Evolutionary conservation across 2,113 vertebrate species (phyloP).

Genomic region (Oreotrochilus melanogaster): DNA sequence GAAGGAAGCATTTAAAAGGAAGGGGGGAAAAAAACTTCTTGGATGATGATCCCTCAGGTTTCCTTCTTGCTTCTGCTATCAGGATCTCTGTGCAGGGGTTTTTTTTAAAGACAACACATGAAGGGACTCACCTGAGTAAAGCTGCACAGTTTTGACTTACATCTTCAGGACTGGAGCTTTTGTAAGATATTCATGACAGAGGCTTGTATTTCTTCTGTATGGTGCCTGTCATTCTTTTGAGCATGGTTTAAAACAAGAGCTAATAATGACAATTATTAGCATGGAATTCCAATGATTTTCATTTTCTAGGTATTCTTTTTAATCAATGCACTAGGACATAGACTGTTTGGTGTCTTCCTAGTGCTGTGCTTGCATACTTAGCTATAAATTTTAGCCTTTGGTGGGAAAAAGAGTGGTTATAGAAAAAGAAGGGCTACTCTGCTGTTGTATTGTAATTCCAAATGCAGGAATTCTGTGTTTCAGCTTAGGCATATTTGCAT

Average conservation of each 20-base stretch:
- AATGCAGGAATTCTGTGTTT: conserved; percentile 4
- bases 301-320: conserved; percentile 8
- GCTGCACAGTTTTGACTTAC: neutral
- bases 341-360: neutral
- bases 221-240: neutral
- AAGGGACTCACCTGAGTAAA: neutral
- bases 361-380: neutral
- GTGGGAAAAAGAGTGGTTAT: neutral
- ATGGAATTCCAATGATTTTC: neutral
- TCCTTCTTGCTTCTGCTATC: neutral
- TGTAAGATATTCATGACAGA: neutral
- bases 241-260: neutral
- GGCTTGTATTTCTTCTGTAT: neutral
- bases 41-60: neutral
- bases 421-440: neutral
- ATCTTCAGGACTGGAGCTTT: neutral
- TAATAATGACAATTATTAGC: neutral
- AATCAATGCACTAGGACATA: neutral
- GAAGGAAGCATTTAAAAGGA: neutral
- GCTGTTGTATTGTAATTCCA: neutral
- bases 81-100: neutral
- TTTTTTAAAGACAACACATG: neutral
- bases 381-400: neutral
- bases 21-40: neutral
- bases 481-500: conserved; percentile 32